Evolutionary conservation across 2,113 vertebrate species (phyloP), one percentile per base, ranked within the genome.

Genomic region (Cryptoleucopteryx plumbea): DNA sequence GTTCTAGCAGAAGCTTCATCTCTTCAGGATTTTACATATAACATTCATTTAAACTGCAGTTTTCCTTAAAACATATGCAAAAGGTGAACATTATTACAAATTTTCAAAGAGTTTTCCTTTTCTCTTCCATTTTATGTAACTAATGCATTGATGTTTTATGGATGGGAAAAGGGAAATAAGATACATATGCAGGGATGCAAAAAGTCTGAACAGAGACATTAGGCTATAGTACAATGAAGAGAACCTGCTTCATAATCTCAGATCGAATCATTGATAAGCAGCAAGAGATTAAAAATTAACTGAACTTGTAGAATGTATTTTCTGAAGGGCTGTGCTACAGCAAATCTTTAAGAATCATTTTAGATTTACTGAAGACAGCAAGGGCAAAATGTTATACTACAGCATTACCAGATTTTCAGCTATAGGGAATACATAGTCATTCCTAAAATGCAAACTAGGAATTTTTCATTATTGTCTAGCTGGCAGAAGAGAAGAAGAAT

Each of bases 221-320:
- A 90, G 86, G 18, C 31, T 77, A 7, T 71, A 72, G 79, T 83
- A 31, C 13, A 42, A 38, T 63, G n/a, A 77, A 91, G 71, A 53
- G 47, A 88, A 81, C 38, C 47, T 93, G 66, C 67, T 97, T 73
- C 36, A 16, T 96, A 82, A 93, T 75, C 45, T 94, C 74, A 79
- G 72, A 62, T 82, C n/a, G 27, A 96, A 68, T 87, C 71, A 47
- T 31, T 61, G 71, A 71, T 78, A 81, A 86, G 2, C 36, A 91
- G 56, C 34, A 88, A 89, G 70, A 92, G 42, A 84, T 61, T 80
- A 48, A 81, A 93, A 93, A 68, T 82, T 1, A 77, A 58, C 55
- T 81, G 38, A 36, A 53, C 42, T 61, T 75, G 26, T 56, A 75
- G 61, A 75, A 75, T 34, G 11, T 86, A 48, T 96, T 83, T 93